Percentiles rank a stretch among this genome's conserved stretches.
Conservation (phyloP, 2,888 invertebrate genomes). For the Eilema griseolum region DNA sequence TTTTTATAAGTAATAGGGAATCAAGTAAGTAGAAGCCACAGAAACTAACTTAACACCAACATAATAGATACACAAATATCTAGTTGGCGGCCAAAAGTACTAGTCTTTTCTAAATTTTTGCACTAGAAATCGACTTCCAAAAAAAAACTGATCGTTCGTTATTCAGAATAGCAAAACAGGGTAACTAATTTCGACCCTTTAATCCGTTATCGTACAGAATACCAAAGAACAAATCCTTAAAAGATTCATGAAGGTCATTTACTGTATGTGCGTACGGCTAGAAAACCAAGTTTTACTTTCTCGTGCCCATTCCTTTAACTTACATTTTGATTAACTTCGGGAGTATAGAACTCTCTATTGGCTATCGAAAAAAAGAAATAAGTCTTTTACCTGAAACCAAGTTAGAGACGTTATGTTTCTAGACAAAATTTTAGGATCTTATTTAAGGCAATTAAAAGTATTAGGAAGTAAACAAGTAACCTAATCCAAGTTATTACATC, state of each 20-base stretch:
- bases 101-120: background rate
- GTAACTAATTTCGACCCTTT: background rate
- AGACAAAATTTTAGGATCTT: background rate
- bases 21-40: background rate
- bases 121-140: background rate
- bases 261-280: background rate
- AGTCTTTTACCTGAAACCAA: background rate
- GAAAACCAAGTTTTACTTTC: background rate
- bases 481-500: background rate
- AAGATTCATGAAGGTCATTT: constrained; percentile 3
- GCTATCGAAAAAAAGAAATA: background rate
- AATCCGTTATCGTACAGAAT: background rate
- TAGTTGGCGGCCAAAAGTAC: no score
- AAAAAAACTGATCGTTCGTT: background rate
- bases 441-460: no score
- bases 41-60: no score
- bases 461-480: background rate
- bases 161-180: background rate
- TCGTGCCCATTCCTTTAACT: background rate
- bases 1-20: no score
- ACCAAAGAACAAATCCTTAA: background rate
- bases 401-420: no score
- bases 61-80: no score
- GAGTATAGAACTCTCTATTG: background rate
- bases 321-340: background rate